Base-by-base conservation (phyloP, 2,797 vertebrate species). In the Danio aesculapii region DNA sequence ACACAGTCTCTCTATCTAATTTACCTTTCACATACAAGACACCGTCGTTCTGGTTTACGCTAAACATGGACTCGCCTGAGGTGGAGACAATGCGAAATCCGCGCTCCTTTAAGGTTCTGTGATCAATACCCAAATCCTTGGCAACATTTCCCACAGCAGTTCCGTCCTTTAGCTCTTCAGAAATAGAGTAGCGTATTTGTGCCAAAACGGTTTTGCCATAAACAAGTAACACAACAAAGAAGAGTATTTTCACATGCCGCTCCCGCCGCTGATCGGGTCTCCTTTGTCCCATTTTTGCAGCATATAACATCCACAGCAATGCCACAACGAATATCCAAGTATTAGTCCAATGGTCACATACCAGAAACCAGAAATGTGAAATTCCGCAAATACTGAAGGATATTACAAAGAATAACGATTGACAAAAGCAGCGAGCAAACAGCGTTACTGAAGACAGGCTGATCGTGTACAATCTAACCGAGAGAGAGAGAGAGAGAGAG, bases 1-100 rank as follows among this genome's bases (percentile, higher is more conserved):
- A 91, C 8, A 90, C 79, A 3, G 74, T 49, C 55, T 91, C 90
- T 81, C 89, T 84, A 57, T 92, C 90, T 73, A 90, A 81, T 49
- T 86, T 89, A 43, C 89, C 83, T 58, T 84, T 84, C 8, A 86
- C 79, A 73, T 86, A 79, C 58, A 89, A 61, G 9, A 79, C 77
- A 0, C 87, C 88, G 41, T 87, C 86, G 41, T 85, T 83, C n/a
- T 81, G 67, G 53, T 87, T 86, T 53, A 89, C 80, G 63, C 81
- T 79, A 39, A 89, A 86, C 64, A 80, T 63, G 2, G 83, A 82
- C 7, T 87, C 84, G 17, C 67, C 84, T 62, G 85, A 79, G n/a
- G 76, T 84, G 21, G 87, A 85, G 9, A 88, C 84, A 39, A 90
- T 84, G 46, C 86, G 88, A 58, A 90, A 88, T 66, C 83, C 87